phyloP scores from a whole-genome alignment of 1,140 invertebrate genomes.

The Euwallacea similis region DNA sequence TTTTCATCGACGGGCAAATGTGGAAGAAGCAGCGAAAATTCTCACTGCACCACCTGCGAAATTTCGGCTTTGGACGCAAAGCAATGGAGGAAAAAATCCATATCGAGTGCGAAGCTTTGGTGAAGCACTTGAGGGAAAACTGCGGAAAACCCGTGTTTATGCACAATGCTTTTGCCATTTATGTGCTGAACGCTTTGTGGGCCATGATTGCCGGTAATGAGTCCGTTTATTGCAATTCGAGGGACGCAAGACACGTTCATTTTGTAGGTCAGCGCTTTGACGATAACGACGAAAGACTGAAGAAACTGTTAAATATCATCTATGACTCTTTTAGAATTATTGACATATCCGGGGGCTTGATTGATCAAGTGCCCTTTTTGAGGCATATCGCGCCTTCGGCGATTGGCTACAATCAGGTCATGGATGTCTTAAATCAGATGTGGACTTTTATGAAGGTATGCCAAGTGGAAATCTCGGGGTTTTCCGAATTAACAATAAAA shows the following conservation, averaged over 20 bases:
- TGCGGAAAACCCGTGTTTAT: conserved; percentile 49
- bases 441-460: conserved; percentile 41
- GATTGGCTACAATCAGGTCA: conserved; percentile 64
- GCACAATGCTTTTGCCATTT: conserved; percentile 59
- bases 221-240: too few species aligned
- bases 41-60: conserved; percentile 67
- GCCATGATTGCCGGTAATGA: conserved; percentile 64
- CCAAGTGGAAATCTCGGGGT: background rate
- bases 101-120: conserved; percentile 61
- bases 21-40: conserved; percentile 79
- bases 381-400: conserved; percentile 66
- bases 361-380: conserved; percentile 71
- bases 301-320: conserved; percentile 65
- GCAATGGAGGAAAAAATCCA: conserved; percentile 72
- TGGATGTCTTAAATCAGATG: conserved; percentile 57
- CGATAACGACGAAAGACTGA: conserved; percentile 59
- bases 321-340: conserved; percentile 56
- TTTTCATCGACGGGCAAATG: conserved; percentile 71
- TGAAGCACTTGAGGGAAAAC: conserved; percentile 55
- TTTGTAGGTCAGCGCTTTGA: conserved; percentile 59
- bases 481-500: background rate
- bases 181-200: conserved; percentile 77
- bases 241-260: too few species aligned
- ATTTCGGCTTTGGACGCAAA: conserved; percentile 74
- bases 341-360: conserved; percentile 68